phyloP scores from a whole-genome alignment of 2,888 invertebrate genomes.

The Fragum fragum region DNA sequence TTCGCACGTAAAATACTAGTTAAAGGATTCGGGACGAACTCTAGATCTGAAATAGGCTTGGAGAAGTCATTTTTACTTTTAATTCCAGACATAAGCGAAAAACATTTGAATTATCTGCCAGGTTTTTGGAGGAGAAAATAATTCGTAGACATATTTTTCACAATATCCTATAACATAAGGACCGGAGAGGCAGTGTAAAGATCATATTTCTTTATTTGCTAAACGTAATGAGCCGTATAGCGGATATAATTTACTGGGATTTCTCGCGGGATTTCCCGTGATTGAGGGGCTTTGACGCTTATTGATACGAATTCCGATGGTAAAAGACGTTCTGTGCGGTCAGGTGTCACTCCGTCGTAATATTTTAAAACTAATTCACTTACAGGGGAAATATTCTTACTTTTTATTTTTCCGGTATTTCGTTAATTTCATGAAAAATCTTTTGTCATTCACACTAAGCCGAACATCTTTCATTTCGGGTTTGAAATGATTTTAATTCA shows the following conservation, averaged over 20 bases:
- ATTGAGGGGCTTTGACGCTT: slow-evolving; percentile 54
- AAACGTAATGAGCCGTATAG: slow-evolving; percentile 33
- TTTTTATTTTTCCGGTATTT: background rate
- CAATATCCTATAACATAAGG: slow-evolving; percentile 26
- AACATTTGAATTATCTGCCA: background rate
- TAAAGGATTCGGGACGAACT: too few relatives aligned
- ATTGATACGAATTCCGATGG: slow-evolving; percentile 52
- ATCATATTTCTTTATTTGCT: slow-evolving; percentile 49
- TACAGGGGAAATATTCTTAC: slow-evolving; percentile 20
- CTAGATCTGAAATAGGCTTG: too few relatives aligned
- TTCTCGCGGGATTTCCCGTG: slow-evolving; percentile 45
- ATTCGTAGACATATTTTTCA: slow-evolving; percentile 27
- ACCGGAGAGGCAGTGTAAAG: background rate
- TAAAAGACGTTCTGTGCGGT: slow-evolving; percentile 44
- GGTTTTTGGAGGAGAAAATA: background rate
- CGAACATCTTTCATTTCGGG: background rate
- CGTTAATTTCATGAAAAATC: background rate
- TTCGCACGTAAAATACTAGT: too few relatives aligned
- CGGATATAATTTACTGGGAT: slow-evolving; percentile 44
- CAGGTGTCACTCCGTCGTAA: slow-evolving; percentile 29
- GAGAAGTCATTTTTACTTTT: background rate
- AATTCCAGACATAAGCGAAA: background rate
- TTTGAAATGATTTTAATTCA: too few relatives aligned
- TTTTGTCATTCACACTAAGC: background rate
- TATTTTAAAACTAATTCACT: slow-evolving; percentile 38